Evolutionary conservation across 1,140 invertebrate genomes (phyloP), one percentile per base, ranked within the genome.

Genomic region (Camponotus pennsylvanicus): DNA sequence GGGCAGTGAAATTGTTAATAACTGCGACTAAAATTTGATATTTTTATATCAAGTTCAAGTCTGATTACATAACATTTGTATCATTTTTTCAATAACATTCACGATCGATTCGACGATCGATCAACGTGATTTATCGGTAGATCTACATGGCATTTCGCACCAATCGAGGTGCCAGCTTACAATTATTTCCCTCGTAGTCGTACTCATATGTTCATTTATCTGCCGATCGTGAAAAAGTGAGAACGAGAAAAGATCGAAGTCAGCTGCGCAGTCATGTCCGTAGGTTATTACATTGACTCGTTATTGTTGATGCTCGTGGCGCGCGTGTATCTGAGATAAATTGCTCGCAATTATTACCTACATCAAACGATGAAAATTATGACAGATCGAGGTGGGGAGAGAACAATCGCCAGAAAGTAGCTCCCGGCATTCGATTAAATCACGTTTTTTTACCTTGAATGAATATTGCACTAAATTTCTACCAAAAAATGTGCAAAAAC

Each of bases 301-400:
- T 92, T 92, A 52, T 52, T 70, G 84, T 40, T 82, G 88, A 63
- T 73, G 55, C 79, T 82, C 79, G 79, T 73, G 49, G 49, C 13
- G 55, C 27, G 77, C 78, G 87, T 64, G 86, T 76, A 86, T 42
- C 73, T 52, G 84, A 87, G 89, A 91, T 92, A 90, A 91, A 92
- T 92, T 78, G 87, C 61, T 57, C 49, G 78, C 84, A 89, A 93
- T 93, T 92, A 92, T 91, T 88, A 69, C 77, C 86, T 88, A 79
- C 78, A 80, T 91, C 89, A 91, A 87, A 91, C 84, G 75, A 86
- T 89, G 92, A 88, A 93, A 92, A 93, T 92, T 91, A 90, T 78
- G 88, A 90, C 89, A 86, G 91, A 88, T 86, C 92, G 86, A 88
- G 86, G 89, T 92, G 89, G 88, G 87, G 40, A 70, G 67, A 83